Evolutionary conservation across 2,113 vertebrate genomes (phyloP), one percentile per base, ranked within the genome.

Genomic region (Channa maculata): DNA sequence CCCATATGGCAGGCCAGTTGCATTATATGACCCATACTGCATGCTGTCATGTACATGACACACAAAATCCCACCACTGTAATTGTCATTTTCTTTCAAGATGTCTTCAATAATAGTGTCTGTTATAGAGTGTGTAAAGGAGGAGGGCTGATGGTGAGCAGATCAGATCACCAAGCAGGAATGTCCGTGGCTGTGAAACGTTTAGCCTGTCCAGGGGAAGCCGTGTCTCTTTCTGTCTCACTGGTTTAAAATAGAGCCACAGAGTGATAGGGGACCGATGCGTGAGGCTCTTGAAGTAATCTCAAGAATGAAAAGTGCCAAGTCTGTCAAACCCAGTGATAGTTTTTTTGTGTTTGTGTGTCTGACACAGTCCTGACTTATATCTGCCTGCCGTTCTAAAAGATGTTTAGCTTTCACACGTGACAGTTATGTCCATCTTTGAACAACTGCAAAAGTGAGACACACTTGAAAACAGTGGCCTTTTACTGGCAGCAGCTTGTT

Each of bases 151-250:
- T 82, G 79, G 71, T 5, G 34, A 15, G 44, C 51, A 50, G 86
- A 85, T 89, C 87, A 62, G 61, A 81, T 88, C 69, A 62, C 78
- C 37, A 10, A 5, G 15, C 66, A 68, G 79, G 87, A 92, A 82
- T 87, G 83, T 75, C 43, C 72, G 71, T 64, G 82, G 71, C 65
- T 74, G 82, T 73, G 83, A 82, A 72, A 78, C 59, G 71, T 36
- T 79, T 58, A 52, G 75, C 14, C 59, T 81, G 61, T 80, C 51
- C 8, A 34, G 66, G 55, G 50, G 57, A 77, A 75, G 53, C 64
- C 73, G 33, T 68, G 57, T 74, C 80, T 72, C 63, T 76, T 15
- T 79, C 55, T 61, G 79, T 82, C 48, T 82, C 61, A 49, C 48
- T 38, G 48, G 50, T 87, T 84, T 79, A 70, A 78, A 82, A 80